These are phyloP conservation scores for Bettongia penicillata DNA, from an alignment of 2,113 vertebrate species.

Conservation along the genomic window DNA sequence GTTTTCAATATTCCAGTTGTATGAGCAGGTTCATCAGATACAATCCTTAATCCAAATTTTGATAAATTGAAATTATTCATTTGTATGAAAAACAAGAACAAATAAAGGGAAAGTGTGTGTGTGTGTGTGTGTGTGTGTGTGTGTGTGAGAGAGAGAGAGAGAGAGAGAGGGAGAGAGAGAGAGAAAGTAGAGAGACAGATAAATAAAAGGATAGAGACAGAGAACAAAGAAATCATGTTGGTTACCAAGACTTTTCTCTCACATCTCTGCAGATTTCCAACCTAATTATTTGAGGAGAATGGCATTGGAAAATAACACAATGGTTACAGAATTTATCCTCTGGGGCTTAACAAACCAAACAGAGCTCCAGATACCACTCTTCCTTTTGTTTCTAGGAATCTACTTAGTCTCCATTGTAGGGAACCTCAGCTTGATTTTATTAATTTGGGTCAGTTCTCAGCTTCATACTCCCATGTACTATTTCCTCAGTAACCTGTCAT, in stretches of 20 bases:
- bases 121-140: neutral
- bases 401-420: slow-evolving; percentile 26
- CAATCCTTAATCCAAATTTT: neutral
- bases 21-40: neutral
- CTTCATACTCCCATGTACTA: slow-evolving; percentile 77
- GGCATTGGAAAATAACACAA: slow-evolving; percentile 37
- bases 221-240: neutral
- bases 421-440: slow-evolving; percentile 54
- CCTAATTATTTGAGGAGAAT: slow-evolving; percentile 14
- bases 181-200: neutral
- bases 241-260: neutral
- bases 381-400: slow-evolving; percentile 53
- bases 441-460: slow-evolving; percentile 49
- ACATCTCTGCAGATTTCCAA: neutral
- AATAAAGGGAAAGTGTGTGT: neutral
- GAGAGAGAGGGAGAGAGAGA: neutral
- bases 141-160: too few species aligned
- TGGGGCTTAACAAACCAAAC: slow-evolving; percentile 48
- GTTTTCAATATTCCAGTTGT: neutral
- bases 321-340: slow-evolving; percentile 38
- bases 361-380: slow-evolving; percentile 45
- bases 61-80: neutral
- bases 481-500: slow-evolving; percentile 69
- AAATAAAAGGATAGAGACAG: neutral
- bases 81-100: neutral